Evolutionary conservation across 2,797 vertebrate genomes (phyloP), one percentile per base, ranked within the genome.

Genomic region (Tokudaia muenninki): DNA sequence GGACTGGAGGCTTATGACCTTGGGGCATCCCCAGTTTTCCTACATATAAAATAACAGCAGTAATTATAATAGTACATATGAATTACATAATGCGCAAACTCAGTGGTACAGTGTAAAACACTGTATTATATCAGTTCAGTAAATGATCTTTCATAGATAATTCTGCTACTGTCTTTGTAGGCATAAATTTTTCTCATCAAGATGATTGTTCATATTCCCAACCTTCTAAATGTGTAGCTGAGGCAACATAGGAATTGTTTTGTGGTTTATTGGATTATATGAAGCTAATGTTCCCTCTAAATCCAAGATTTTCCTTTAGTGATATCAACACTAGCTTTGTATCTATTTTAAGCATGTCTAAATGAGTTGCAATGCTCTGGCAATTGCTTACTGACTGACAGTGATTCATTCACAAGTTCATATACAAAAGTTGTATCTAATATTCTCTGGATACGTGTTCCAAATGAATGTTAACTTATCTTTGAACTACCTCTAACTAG

Each of bases 241-340:
- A 89, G 41, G 21, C 24, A 63, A 67, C 22, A 12, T 34, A 83
- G 89, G 29, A 86, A 22, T 75, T 94, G 78, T 37, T 65, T 61
- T 2, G 16, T 83, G 63, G 1, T 84, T 94, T 63, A 74, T 72
- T 72, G 26, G 37, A 70, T 96, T 29, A 55, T 3, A 44, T 47
- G 65, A 92, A 55, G 29, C 29, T 70, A 82, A 55, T 70, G 1
- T 44, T 90, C 95, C 87, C 57, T 13, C 12, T 37, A 11, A 74
- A 50, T 63, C 79, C 81, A n/a, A 52, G 78, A 91, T 82, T 75
- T 94, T 96, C n/a, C 52, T 74, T 91, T 21, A 63, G 17, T 75
- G 55, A 1, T 47, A 21, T 74, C n/a, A 14, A 74, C 50, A 29
- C 86, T 67, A 78, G 22, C 29, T 92, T 34, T 63, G 9, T 26